Evolutionary conservation across 2,888 invertebrate species (phyloP), one percentile per base, ranked within the genome.

Genomic region (Coenonympha arcania): DNA sequence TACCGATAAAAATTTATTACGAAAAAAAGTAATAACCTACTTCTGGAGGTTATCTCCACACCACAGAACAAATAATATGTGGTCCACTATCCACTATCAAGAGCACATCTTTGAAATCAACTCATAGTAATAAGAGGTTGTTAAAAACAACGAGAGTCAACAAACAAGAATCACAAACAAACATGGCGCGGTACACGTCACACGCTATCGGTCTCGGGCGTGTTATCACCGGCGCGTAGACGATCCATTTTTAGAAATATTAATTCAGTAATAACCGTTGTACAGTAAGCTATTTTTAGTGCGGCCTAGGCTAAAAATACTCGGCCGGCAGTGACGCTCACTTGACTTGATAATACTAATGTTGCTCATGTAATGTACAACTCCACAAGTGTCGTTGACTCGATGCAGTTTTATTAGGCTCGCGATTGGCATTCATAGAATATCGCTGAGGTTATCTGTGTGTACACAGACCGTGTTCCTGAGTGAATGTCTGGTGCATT

Each of bases 171-270:
- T n/a, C 69, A 74, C 73, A 68, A 69, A 65, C 57, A 63, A 73
- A 75, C 52, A 73, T 69, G 76, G 70, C 76, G 67, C 54, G 56
- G 55, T n/a, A 60, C 61, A 74, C 83, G 77, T 81, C 79, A 81
- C 48, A 58, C 56, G 66, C 73, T 79, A 82, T 81, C 82, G 74
- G 73, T 73, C 73, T 74, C 78, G 70, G 69, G 53, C 73, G 64
- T 71, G 81, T 83, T 84, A 84, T 84, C 84, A 80, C 59, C 65
- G 57, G 57, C 68, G 73, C 75, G 81, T 77, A 81, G 79, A 80
- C 81, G 78, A 75, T 84, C 85, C 82, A 74, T 86, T 85, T 86
- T 86, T 86, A 86, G 86, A 86, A 85, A 86, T 86, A 86, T 86
- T 86, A 86, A 85, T 85, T 83, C 84, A 81, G 82, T 85, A 81